Percentiles rank a stretch among this genome's conserved stretches.
Conservation (phyloP, 2,113 vertebrate species). For the Myotis brandtii region DNA sequence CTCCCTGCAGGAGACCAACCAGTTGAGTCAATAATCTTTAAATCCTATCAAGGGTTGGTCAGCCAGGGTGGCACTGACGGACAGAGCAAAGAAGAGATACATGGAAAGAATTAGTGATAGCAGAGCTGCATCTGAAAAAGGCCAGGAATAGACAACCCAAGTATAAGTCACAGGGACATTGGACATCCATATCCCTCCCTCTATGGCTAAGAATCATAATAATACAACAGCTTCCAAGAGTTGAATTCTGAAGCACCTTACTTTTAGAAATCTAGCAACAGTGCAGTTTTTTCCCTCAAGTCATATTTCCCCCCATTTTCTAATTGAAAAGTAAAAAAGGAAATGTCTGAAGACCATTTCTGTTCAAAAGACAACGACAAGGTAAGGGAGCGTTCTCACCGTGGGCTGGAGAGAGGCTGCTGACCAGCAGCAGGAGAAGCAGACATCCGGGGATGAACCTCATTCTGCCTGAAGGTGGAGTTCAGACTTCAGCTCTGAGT, state of each 20-base stretch:
- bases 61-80: not conserved
- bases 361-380: conserved; percentile 16
- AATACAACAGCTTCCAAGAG: not conserved
- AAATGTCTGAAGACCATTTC: not conserved
- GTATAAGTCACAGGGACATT: not conserved
- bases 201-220: not conserved
- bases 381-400: conserved; percentile 65
- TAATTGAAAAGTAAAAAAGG: not conserved
- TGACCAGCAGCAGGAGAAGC: conserved; percentile 57
- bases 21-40: not conserved
- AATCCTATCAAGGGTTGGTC: not conserved
- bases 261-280: conserved; percentile 42
- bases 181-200: not conserved
- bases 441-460: not conserved
- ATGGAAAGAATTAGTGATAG: not conserved
- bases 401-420: conserved; percentile 39
- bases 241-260: conserved; percentile 6
- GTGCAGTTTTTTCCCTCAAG: not conserved
- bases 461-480: conserved; percentile 76
- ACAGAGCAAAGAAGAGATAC: not conserved
- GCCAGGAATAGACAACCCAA: not conserved
- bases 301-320: conserved; percentile 9
- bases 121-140: not conserved
- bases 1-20: not conserved
- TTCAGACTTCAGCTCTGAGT: conserved; percentile 54